Conservation (phyloP, 2,113 vertebrate genomes). For the Pleuronectes platessa region DNA sequence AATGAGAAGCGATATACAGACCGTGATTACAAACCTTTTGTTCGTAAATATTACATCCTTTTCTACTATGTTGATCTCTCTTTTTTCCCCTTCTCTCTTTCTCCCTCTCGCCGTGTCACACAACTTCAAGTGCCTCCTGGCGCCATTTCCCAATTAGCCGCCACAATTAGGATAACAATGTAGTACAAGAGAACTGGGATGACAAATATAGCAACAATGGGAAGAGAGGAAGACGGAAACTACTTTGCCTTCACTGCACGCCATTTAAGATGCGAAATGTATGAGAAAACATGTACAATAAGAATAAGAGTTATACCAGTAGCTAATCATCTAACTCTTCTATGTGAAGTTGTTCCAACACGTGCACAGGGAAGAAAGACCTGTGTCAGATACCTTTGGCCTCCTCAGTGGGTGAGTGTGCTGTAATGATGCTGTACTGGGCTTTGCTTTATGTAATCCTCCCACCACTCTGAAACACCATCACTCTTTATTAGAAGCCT, state of each 20-base stretch:
- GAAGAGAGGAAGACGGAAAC: slow-evolving; percentile 63
- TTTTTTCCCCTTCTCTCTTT: not conserved
- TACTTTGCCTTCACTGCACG: slow-evolving; percentile 25
- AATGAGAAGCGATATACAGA: slow-evolving; percentile 6
- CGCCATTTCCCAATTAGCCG: slow-evolving; percentile 82
- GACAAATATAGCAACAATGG: slow-evolving; percentile 79
- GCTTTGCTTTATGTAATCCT: slow-evolving; percentile 73
- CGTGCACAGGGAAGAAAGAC: slow-evolving; percentile 30
- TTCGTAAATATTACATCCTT: slow-evolving; percentile 12
- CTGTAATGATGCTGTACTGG: slow-evolving; percentile 60
- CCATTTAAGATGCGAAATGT: slow-evolving; percentile 18
- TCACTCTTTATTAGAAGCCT: slow-evolving; percentile 63
- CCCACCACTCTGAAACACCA: slow-evolving; percentile 72
- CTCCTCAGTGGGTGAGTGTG: slow-evolving; percentile 64
- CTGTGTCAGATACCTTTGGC: slow-evolving; percentile 62
- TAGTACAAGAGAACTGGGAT: slow-evolving; percentile 85
- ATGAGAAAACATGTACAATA: no score
- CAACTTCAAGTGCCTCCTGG: slow-evolving; percentile 70
- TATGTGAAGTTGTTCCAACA: not conserved
- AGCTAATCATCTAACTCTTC: slow-evolving; percentile 6
- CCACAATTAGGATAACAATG: slow-evolving; percentile 83
- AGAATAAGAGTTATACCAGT: not conserved
- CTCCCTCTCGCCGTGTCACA: slow-evolving; percentile 28
- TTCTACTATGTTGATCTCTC: not conserved
- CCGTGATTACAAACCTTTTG: slow-evolving; percentile 18